These are phyloP conservation scores for Notolepis coatsorum DNA, from an alignment of 2,797 vertebrate genomes.

Conservation along the genomic window DNA sequence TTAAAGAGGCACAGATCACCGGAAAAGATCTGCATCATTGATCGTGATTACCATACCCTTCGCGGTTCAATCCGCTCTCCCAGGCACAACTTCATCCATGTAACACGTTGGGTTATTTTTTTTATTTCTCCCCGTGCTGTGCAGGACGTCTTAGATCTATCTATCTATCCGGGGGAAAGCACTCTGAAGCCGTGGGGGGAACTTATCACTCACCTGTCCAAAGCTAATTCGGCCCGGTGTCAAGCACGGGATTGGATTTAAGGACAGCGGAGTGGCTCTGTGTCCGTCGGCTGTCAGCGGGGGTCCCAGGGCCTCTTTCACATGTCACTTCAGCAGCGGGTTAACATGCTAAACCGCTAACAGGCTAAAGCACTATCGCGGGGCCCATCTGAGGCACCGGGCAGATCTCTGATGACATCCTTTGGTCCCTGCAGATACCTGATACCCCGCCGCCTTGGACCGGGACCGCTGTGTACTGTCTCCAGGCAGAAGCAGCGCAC, in stretches of 20 bases:
- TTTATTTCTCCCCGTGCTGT: neutral
- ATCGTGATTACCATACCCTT: constrained; percentile 55
- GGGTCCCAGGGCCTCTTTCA: constrained; percentile 71
- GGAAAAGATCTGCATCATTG: constrained; percentile 48
- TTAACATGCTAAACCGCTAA: constrained; percentile 73
- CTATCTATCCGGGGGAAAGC: constrained; percentile 51
- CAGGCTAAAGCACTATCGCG: constrained; percentile 63
- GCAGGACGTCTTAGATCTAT: constrained; percentile 45
- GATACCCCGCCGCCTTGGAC: constrained; percentile 48
- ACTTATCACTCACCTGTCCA: constrained; percentile 80
- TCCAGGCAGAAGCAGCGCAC: constrained; percentile 31
- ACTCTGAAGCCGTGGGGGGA: constrained; percentile 34
- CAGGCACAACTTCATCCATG: constrained; percentile 26
- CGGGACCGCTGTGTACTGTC: constrained; percentile 20
- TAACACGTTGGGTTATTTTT: neutral
- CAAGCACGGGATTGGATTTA: constrained; percentile 80
- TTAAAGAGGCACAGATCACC: constrained; percentile 57
- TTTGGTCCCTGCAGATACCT: constrained; percentile 55
- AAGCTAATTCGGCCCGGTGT: constrained; percentile 78
- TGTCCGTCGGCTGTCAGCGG: constrained; percentile 72
- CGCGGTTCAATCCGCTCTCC: constrained; percentile 45
- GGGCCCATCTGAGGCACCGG: constrained; percentile 49
- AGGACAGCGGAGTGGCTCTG: constrained; percentile 60
- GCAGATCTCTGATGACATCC: constrained; percentile 72
- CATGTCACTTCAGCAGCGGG: constrained; percentile 76